Evolutionary conservation across 2,888 invertebrate genomes (phyloP), one percentile per base, ranked within the genome.

Genomic region (Panzeria rudis): DNA sequence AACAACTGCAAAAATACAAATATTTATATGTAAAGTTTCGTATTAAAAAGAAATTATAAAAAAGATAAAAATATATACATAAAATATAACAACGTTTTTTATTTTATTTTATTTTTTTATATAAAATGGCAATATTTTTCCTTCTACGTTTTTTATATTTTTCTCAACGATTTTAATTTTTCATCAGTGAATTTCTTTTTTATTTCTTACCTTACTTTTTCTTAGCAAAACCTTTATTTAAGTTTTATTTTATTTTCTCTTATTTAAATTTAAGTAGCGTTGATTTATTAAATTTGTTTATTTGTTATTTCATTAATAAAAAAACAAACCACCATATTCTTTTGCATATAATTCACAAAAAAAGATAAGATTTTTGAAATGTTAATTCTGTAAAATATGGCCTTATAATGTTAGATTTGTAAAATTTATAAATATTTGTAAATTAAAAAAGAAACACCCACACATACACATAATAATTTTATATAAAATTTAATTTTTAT

Each of bases 401-500:
- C 88, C 88, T 88, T 88, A 88, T 88, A 87, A 86, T 84, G 84
- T 87, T 88, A 87, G 87, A 87, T 87, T 87, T 84, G 85, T 86
- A 86, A 81, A 82, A 84, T 86, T 84, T 87, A 82, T 86, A 83
- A 86, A 87, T 83, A 86, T 81, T 85, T 86, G 82, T 85, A 85
- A 85, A 85, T 79, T 85, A 82, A 75, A 85, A 78, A 69, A 47
- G 47, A 32, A 59, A 62, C 11, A 52, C 29, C 29, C 38, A 59
- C 25, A 23, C 62, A 56, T 35, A 64, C 38, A 79, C 20, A 73
- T 29, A 66, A 17, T 50, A n/a, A 66, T 66, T 82, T 75, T 85
- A 52, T 69, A 64, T 29, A 76, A 75, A 44, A 47, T 68, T 71
- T 83, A 32, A 62, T 86, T 82, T 75, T 75, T 73, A 69, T 25